Conservation (phyloP, 2,888 invertebrate genomes). For the Ectobius pallidus region DNA sequence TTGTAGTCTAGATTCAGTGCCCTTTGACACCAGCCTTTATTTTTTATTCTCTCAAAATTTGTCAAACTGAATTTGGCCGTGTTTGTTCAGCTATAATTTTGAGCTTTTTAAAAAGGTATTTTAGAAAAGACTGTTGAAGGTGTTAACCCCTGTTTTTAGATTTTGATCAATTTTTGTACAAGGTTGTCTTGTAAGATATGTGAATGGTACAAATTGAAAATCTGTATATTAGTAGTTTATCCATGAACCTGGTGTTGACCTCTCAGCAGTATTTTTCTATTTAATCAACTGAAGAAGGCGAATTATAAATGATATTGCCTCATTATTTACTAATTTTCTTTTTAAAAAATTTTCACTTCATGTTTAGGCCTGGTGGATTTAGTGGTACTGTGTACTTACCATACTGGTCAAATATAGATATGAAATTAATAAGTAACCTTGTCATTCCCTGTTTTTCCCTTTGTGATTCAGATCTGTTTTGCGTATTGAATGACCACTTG, state of each 20-base stretch:
- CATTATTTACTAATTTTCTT: too few species aligned
- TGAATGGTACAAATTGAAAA: neutral
- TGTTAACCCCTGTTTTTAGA: neutral
- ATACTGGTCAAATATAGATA: constrained; percentile 42
- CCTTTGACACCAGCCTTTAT: neutral
- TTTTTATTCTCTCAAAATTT: neutral
- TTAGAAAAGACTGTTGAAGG: neutral
- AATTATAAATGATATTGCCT: too few species aligned
- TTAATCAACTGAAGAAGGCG: too few species aligned
- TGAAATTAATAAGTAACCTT: constrained; percentile 19
- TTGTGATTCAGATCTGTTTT: constrained; percentile 15
- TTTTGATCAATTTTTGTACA: neutral
- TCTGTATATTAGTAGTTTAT: too few species aligned
- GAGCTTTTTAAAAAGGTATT: neutral
- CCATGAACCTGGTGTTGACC: neutral
- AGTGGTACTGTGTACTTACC: constrained; percentile 45
- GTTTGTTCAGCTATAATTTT: neutral
- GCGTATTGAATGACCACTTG: constrained; percentile 14
- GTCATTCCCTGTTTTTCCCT: constrained; percentile 25
- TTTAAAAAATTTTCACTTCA: constrained; percentile 10
- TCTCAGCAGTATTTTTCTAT: neutral
- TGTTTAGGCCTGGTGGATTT: constrained; percentile 40
- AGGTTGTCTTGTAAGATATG: neutral
- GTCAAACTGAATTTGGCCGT: neutral
- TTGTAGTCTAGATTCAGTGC: constrained; percentile 8